phyloP scores from a whole-genome alignment of 1,140 invertebrate genomes.

The Metaphire vulgaris region DNA sequence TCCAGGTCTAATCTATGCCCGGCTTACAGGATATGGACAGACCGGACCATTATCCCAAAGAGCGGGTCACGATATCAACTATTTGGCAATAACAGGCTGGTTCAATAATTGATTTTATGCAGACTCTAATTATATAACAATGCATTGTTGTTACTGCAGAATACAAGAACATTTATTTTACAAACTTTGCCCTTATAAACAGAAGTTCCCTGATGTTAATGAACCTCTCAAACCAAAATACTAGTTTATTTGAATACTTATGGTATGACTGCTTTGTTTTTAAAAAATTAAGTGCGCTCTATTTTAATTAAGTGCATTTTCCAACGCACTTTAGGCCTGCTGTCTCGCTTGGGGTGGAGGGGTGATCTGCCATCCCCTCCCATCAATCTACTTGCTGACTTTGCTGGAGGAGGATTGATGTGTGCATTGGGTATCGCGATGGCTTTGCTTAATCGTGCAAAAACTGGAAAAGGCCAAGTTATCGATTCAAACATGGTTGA shows the following conservation, averaged over 20 bases:
- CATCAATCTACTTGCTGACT: slow-evolving; percentile 85
- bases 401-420: slow-evolving; percentile 85
- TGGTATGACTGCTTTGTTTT: too few relatives aligned
- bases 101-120: neutral
- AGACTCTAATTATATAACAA: too few relatives aligned
- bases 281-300: too few relatives aligned
- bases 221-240: too few relatives aligned
- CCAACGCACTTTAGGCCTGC: slow-evolving; percentile 67
- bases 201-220: too few relatives aligned
- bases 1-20: slow-evolving; percentile 79
- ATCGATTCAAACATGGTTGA: slow-evolving; percentile 79
- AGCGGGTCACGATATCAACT: slow-evolving; percentile 99
- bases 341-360: slow-evolving; percentile 71
- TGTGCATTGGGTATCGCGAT: slow-evolving; percentile 85
- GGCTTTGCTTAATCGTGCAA: slow-evolving; percentile 73
- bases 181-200: too few relatives aligned
- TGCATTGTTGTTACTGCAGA: too few relatives aligned
- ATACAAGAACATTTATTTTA: too few relatives aligned
- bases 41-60: slow-evolving; percentile 63
- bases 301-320: too few relatives aligned
- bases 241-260: too few relatives aligned
- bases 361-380: slow-evolving; percentile 66
- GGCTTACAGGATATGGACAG: slow-evolving; percentile 89
- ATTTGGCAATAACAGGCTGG: slow-evolving; percentile 74
- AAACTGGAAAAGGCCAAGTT: slow-evolving; percentile 65